Conservation (phyloP, 2,888 invertebrate genomes). For the Xiphydria camelus region DNA sequence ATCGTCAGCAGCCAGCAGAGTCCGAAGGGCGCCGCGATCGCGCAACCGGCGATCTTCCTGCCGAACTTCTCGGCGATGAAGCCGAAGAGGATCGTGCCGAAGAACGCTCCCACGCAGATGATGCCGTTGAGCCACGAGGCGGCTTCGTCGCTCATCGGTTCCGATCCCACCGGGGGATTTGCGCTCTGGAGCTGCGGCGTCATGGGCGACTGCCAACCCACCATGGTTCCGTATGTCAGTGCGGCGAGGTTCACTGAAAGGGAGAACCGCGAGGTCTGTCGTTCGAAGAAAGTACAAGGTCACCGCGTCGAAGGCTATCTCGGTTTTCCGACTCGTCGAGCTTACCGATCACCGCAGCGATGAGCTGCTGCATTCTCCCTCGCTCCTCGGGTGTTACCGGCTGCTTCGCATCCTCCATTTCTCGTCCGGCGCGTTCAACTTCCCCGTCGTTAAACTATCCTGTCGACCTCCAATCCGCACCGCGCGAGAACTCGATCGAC, state of each 20-base stretch:
- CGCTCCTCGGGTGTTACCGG: conserved; percentile 22
- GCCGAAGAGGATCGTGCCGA: conserved; percentile 60
- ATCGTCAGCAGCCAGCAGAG: conserved; percentile 65
- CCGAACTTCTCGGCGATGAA: conserved; percentile 60
- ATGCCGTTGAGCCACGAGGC: conserved; percentile 63
- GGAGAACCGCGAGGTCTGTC: background rate
- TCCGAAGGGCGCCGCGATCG: conserved; percentile 62
- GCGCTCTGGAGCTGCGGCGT: conserved; percentile 56
- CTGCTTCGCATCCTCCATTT: conserved; percentile 20
- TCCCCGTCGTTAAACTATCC: too few species aligned
- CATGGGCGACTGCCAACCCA: conserved; percentile 67
- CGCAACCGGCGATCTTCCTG: conserved; percentile 61
- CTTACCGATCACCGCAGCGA: conserved; percentile 38
- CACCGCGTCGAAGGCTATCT: background rate
- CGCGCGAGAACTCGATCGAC: too few species aligned
- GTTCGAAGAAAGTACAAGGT: background rate
- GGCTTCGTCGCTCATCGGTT: conserved; percentile 59
- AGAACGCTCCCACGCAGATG: conserved; percentile 62
- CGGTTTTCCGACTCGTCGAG: conserved; percentile 4
- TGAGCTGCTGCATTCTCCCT: conserved; percentile 38
- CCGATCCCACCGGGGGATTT: conserved; percentile 55
- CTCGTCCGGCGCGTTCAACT: too few species aligned
- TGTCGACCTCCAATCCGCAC: too few species aligned
- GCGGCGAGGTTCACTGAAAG: conserved; percentile 55
- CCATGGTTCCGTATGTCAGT: conserved; percentile 53